A percentile compares a stretch with the other conserved stretches of the same genome.
Evolutionary conservation across 1,140 invertebrate species (phyloP).

Genomic region (Cotesia vestalis): DNA sequence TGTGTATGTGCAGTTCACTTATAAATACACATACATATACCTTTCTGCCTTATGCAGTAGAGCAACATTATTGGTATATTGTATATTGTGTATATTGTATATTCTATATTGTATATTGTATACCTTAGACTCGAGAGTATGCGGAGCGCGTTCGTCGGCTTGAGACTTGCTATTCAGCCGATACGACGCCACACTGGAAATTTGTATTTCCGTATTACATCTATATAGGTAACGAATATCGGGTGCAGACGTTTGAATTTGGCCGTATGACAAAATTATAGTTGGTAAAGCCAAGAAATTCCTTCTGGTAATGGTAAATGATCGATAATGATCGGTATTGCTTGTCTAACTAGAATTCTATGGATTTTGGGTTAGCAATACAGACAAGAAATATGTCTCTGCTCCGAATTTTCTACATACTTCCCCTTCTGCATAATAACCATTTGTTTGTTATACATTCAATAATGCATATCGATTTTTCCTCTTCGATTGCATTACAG

Average conservation of each 20-base stretch:
- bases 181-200: conserved; percentile 16
- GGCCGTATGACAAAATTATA: conserved; percentile 12
- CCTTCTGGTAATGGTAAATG: neutral
- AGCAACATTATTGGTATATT: no score
- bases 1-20: no score
- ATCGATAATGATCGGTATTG: conserved; percentile 23
- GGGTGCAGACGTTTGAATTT: conserved; percentile 15
- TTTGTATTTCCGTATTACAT: conserved; percentile 19
- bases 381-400: no score
- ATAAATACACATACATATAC: no score
- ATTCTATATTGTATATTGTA: neutral
- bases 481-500: no score
- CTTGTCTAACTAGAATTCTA: neutral
- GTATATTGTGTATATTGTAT: no score
- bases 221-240: conserved; percentile 18
- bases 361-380: no score
- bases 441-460: no score
- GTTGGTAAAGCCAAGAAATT: conserved; percentile 1
- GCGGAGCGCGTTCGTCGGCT: conserved; percentile 15
- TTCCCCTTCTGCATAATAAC: no score
- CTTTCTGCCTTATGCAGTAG: no score
- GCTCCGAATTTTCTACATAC: no score
- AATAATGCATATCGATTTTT: no score
- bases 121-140: neutral
- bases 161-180: conserved; percentile 10